Evolutionary conservation across 1,140 invertebrate species (phyloP), one percentile per base, ranked within the genome.

Genomic region (Eupeodes corollae): DNA sequence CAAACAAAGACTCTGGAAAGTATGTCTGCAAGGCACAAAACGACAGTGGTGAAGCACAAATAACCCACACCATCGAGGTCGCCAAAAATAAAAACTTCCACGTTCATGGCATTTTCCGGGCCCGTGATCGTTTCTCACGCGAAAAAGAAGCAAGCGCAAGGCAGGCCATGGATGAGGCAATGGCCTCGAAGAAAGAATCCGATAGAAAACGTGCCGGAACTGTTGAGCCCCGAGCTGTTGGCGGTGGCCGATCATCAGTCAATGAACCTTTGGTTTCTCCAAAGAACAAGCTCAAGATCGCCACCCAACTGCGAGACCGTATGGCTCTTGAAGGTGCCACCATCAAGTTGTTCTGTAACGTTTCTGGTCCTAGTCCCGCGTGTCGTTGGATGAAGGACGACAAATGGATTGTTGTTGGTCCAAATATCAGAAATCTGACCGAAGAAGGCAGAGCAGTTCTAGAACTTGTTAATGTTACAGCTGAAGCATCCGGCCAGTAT

Each of bases 341-440:
- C 32, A 79, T 89, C 1, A 84, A 83, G 61, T 71, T 98, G 15
- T 86, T 84, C 5, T 94, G 88, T 58, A 85, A 84, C 37, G 79
- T 95, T 1, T 76, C 93, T 54, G 87, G 87, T 21, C 65, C 88
- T 0, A 82, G 86, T 50, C 84, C 89, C 2, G 76, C 74, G 35
- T 73, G 94, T 2, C 78, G 82, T 47, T 96, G 90, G 89, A 83
- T 81, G 46, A 91, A 87, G 61, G 83, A 92, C 61, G 82, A 82
- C 6, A 64, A 77, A 46, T 69, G 60, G 56, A 37, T 68, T 10
- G 45, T 50, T 11, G 54, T 58, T 32, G 52, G 56, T 9, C 61
- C 58, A 5, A 63, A 58, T 14, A 32, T 68, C 0, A 59, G 58
- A 32, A 68, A 67, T 42, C 48, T 60, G 0, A 59, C 63, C 13